Evolutionary conservation across 2,888 invertebrate genomes (phyloP), one percentile per base, ranked within the genome.

Genomic region (Bruchidius siliquastri): DNA sequence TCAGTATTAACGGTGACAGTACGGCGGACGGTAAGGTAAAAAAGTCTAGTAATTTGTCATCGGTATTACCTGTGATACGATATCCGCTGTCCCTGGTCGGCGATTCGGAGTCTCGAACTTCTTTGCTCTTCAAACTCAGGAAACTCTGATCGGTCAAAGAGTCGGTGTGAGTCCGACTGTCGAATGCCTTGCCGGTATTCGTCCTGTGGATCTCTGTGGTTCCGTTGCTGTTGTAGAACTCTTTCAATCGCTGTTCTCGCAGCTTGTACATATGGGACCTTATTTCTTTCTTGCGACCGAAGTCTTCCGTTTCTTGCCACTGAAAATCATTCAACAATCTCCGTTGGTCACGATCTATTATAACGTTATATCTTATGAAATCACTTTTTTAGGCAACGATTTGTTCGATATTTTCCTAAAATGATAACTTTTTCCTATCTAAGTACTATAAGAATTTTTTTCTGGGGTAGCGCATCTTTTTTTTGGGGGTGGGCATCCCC

Each of bases 291-390:
- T 95, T 94, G 78, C 91, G 91, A 73, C 93, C 93, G 86, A 93
- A 94, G 87, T 96, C 95, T 83, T 95, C 94, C 70, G 95, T 93
- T 85, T 93, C 92, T 87, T 94, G 92, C 94, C 94, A 95, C 94
- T 94, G 88, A n/a, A 88, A 71, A 8, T 20, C 13, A 13, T 22
- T 26, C 13, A 70, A 70, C 4, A 10, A 4, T 21, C 1, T 22
- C 20, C 3, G n/a, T 68, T 68, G n/a, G 21, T 13, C n/a, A n/a
- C n/a, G n/a, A n/a, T n/a, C n/a, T n/a, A n/a, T n/a, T n/a, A n/a
- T n/a, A n/a, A n/a, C n/a, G n/a, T n/a, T n/a, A n/a, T n/a, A n/a
- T n/a, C n/a, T n/a, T n/a, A n/a, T n/a, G n/a, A n/a, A n/a, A n/a
- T n/a, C n/a, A n/a, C n/a, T n/a, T n/a, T n/a, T n/a, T n/a, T n/a